Base-by-base conservation (phyloP, 2,888 invertebrate genomes). In the Trissoscelio sp. region DNA sequence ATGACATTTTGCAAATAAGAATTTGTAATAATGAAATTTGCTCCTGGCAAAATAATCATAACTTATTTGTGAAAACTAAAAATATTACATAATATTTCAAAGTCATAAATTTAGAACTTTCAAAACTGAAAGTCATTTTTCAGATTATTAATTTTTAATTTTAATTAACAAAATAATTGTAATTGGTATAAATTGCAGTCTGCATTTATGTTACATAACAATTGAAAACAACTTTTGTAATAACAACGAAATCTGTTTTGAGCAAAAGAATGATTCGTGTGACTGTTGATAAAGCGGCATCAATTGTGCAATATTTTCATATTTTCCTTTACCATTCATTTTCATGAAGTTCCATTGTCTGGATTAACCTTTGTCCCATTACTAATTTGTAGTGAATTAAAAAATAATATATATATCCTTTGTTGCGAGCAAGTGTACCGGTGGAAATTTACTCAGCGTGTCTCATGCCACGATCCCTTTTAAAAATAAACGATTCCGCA, bases 401-500 rank as follows among this genome's bases (percentile, higher is more conserved):
- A 58, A 37, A 44, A 55, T 6, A 6, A 34, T 62, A 22, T 62
- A 22, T 39, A 37, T 20, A 37, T 66, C 24, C 66, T 66, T 66
- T 66, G 66, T 66, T 14, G 31, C 12, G 46, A 28, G 16, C 31
- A 31, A 31, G 16, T 16, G 6, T 48, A 48, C 70, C 58, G 70
- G 48, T 58, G 70, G 70, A 70, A 70, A 70, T 70, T 46, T 70
- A 58, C 70, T 70, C 46, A 5, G 48, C 5, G 12, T 51, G 48
- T 24, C 18, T 53, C 53, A 58, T 31, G 48, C 57, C 3, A n/a
- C 34, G 60, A 72, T 60, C 51, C 53, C 60, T 60, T 72, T 72
- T 72, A 72, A 57, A 69, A 69, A 57, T 69, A 57, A 69, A 69
- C 69, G 57, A 57, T 57, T 69, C 57, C 16, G 31, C 34, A 55